phyloP scores from a whole-genome alignment of 2,888 invertebrate genomes.

The Drosophila nr. perissopoda region DNA sequence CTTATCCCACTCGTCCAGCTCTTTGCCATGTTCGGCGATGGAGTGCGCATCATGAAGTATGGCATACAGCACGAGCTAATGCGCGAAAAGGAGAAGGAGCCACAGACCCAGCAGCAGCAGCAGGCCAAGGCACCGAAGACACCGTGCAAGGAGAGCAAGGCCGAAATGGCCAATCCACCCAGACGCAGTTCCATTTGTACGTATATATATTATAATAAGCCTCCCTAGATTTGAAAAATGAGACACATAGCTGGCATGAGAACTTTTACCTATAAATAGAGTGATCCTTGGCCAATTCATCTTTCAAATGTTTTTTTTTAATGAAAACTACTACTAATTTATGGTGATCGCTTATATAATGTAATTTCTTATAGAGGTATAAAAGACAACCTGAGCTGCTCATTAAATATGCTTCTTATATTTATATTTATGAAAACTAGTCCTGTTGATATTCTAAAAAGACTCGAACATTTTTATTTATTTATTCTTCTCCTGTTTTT shows the following conservation, averaged over 20 bases:
- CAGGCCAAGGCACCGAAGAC: slow-evolving; percentile 77
- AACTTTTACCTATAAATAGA: not conserved
- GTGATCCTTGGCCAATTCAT: not conserved
- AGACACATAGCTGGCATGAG: not conserved
- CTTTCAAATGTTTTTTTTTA: not conserved
- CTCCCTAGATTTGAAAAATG: not conserved
- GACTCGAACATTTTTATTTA: not conserved
- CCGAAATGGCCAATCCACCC: slow-evolving; percentile 83
- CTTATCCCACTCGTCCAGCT: slow-evolving; percentile 94
- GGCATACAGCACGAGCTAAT: slow-evolving; percentile 85
- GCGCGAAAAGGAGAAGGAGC: slow-evolving; percentile 83
- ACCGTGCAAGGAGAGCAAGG: slow-evolving; percentile 83
- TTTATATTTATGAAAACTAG: not conserved
- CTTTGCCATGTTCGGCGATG: slow-evolving; percentile 95
- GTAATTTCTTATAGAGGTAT: not conserved
- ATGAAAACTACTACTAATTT: not conserved
- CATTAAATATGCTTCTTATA: not conserved
- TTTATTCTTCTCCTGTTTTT: not conserved
- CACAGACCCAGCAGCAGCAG: slow-evolving; percentile 47
- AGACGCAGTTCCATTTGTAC: slow-evolving; percentile 87
- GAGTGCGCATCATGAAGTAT: slow-evolving; percentile 90
- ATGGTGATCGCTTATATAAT: not conserved
- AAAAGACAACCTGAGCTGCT: not conserved
- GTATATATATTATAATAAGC: slow-evolving; percentile 48
- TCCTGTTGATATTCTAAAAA: not conserved